Evolutionary conservation across 1,140 invertebrate genomes (phyloP).

Genomic region (Microplitis mediator): DNA sequence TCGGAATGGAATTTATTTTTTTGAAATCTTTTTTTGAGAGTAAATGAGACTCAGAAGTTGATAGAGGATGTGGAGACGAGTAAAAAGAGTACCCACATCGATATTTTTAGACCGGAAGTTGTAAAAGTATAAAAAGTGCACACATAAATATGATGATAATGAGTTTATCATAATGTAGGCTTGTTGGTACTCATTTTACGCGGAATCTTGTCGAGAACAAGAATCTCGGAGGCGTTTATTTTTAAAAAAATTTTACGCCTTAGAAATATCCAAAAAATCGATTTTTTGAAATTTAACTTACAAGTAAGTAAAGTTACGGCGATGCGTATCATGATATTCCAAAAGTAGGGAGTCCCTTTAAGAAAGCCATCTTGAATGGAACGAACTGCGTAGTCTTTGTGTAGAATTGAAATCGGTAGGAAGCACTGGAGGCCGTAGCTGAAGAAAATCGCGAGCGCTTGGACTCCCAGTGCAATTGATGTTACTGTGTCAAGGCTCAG

Average conservation of each 20-base stretch:
- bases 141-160: no score
- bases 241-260: background rate
- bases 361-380: conserved; percentile 28
- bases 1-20: no score
- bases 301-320: conserved; percentile 37
- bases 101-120: no score
- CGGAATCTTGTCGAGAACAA: no score
- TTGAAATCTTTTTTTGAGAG: no score
- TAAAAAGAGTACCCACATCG: no score
- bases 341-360: conserved; percentile 33
- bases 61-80: no score
- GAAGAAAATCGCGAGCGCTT: conserved; percentile 41
- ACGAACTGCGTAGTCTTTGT: conserved; percentile 33
- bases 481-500: conserved; percentile 30
- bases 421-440: conserved; percentile 45
- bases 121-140: no score
- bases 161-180: no score
- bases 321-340: conserved; percentile 39
- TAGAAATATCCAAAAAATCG: background rate
- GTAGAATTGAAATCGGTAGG: conserved; percentile 41
- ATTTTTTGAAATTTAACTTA: conserved; percentile 21
- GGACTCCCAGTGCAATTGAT: conserved; percentile 36
- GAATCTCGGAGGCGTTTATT: no score
- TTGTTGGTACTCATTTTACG: no score
- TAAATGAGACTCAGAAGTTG: no score